These are phyloP conservation scores for Ornithorhynchus anatinus DNA, from an alignment of 2,113 vertebrate species.

Conservation along the genomic window DNA sequence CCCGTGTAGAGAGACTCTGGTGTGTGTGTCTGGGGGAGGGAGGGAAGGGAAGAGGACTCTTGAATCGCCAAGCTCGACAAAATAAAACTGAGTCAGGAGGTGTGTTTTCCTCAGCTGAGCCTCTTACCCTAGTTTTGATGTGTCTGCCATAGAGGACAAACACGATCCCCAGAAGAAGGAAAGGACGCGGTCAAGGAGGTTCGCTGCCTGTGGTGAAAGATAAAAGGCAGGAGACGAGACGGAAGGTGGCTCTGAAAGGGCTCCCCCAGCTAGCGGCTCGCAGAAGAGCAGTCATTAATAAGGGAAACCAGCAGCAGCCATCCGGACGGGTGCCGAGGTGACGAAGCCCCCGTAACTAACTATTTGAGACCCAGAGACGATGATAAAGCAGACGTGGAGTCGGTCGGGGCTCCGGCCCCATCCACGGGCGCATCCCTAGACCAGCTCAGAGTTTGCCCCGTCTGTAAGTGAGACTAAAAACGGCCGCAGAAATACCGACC, in stretches of 20 bases:
- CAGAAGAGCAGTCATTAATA: not conserved
- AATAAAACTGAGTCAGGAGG: not conserved
- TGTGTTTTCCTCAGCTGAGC: no score
- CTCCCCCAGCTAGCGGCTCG: not conserved
- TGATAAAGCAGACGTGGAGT: rapidly evolving
- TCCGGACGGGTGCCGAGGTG: not conserved
- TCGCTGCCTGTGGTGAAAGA: no score
- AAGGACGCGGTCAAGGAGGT: not conserved
- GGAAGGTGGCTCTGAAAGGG: not conserved
- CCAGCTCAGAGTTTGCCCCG: no score
- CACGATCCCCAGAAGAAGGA: not conserved
- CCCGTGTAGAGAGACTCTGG: no score
- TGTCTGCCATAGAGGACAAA: not conserved
- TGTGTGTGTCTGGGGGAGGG: not conserved
- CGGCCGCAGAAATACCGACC: no score
- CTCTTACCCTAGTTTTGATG: not conserved
- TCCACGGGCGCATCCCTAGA: no score
- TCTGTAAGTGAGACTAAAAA: no score
- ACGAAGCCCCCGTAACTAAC: not conserved
- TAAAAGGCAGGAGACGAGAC: not conserved
- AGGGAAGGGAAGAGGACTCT: not conserved
- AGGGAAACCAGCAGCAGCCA: not conserved
- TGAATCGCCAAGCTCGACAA: no score
- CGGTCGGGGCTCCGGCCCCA: rapidly evolving
- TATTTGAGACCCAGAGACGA: not conserved